These are phyloP conservation scores for Enoplosus armatus DNA, from an alignment of 2,797 vertebrate genomes.

Conservation along the genomic window DNA sequence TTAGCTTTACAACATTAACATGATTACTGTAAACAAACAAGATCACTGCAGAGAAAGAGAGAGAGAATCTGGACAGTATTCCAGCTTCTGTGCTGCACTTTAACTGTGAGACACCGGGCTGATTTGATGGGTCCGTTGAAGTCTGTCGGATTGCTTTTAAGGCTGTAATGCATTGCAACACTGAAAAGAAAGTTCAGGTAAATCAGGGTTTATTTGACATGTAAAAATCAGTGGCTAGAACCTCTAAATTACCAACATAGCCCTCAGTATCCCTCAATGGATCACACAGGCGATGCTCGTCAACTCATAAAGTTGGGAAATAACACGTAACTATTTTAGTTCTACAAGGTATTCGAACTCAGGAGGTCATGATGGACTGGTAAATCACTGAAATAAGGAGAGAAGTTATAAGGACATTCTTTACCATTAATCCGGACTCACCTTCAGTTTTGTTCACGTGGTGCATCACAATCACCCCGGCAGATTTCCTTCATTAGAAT, in stretches of 20 bases:
- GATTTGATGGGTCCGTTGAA: background rate
- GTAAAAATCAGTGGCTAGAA: too few species aligned
- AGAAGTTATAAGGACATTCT: background rate
- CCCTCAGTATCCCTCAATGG: background rate
- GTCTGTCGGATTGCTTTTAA: background rate
- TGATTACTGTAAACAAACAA: conserved; percentile 47
- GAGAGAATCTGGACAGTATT: conserved; percentile 9
- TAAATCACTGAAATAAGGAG: background rate
- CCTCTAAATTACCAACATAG: too few species aligned
- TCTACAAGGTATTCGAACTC: background rate
- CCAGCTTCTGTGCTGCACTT: background rate
- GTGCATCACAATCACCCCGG: conserved; percentile 1
- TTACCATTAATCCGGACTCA: background rate
- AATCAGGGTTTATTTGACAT: too few species aligned
- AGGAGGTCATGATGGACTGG: background rate
- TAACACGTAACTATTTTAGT: background rate
- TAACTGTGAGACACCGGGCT: background rate
- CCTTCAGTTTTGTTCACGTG: conserved; percentile 1
- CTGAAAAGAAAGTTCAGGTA: background rate
- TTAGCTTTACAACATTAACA: conserved; percentile 40
- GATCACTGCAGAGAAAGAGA: conserved; percentile 14
- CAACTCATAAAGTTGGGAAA: background rate
- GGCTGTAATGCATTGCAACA: background rate
- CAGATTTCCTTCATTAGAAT: background rate
- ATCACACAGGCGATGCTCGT: background rate